Percentiles rank a stretch among this genome's conserved stretches.
These are phyloP conservation scores for Anguilla pacifica DNA, from an alignment of 2,797 vertebrate species.

Conservation along the genomic window DNA sequence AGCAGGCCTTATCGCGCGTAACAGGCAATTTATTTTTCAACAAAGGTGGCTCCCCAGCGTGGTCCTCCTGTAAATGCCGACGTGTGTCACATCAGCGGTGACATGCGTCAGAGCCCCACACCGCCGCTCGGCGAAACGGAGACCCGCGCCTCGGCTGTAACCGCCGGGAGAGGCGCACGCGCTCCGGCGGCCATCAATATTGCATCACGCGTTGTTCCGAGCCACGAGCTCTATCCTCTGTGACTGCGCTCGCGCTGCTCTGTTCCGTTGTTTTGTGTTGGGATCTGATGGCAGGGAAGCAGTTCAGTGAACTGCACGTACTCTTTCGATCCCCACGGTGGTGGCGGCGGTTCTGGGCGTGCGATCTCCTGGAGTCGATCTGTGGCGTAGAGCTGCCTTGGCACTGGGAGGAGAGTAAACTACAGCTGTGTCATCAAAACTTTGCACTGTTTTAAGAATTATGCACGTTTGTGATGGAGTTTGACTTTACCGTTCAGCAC, in stretches of 20 bases:
- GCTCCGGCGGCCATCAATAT: slow-evolving; percentile 68
- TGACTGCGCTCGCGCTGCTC: slow-evolving; percentile 50
- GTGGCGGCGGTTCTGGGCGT: slow-evolving; percentile 37
- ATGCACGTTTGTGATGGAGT: neutral
- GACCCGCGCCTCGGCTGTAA: neutral
- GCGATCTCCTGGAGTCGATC: slow-evolving; percentile 4
- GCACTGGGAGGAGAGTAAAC: neutral
- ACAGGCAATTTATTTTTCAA: slow-evolving; percentile 62
- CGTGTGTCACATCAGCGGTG: slow-evolving; percentile 53
- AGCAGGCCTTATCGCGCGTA: slow-evolving; percentile 45
- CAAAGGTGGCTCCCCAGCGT: slow-evolving; percentile 49
- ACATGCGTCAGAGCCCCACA: slow-evolving; percentile 56
- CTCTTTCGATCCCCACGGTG: slow-evolving; percentile 48
- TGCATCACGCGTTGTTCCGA: slow-evolving; percentile 62
- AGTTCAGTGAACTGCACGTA: slow-evolving; percentile 41
- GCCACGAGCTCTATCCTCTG: slow-evolving; percentile 55
- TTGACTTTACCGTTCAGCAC: neutral
- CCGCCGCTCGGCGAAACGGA: slow-evolving; percentile 39
- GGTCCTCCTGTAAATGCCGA: slow-evolving; percentile 43
- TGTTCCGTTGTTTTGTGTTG: slow-evolving; percentile 43
- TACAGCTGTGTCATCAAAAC: slow-evolving; percentile 9
- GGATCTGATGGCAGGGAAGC: slow-evolving; percentile 47
- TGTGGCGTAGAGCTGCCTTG: slow-evolving; percentile 2
- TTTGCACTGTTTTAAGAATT: neutral
- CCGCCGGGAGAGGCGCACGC: slow-evolving; percentile 26